Evolutionary conservation across 2,113 vertebrate genomes (phyloP), one percentile per base, ranked within the genome.

Genomic region (Murina feae): DNA sequence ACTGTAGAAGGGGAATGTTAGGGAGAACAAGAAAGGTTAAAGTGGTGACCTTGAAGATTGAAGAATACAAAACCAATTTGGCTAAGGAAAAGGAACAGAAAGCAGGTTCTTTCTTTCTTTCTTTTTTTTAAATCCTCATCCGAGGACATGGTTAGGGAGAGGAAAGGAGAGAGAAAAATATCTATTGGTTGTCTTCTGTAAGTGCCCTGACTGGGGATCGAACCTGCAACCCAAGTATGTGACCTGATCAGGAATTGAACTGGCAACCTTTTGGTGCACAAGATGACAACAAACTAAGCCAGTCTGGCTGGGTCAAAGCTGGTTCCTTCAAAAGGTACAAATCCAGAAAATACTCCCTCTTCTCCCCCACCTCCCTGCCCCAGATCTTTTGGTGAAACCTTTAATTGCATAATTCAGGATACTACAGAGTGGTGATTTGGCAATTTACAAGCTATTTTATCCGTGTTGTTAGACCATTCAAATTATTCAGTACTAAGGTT

Each of bases 401-500:
- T 76, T 90, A 83, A 90, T 89, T 87, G 35, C 23, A 63, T 21
- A 76, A 94, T 89, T 95, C 84, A 72, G 71, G 51, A 76, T 68
- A 91, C 75, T 42, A 68, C 30, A 55, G 1, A 55, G 37, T 86
- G 66, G 35, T 84, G 32, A 94, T 91, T 84, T 81, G 53, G 35
- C 44, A 96, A 84, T 84, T 89, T 94, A 86, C 1, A 88, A 94
- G 69, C 88, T 60, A 91, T 96, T 96, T 91, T 84, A 84, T 92
- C 21, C 60, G 8, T 78, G 51, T 82, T 42, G 6, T 92, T 90
- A 88, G 66, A 75, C 74, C 58, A 55, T 94, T 92, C 44, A 94
- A 28, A 85, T 89, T 68, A 85, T 66, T 95, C 42, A 65, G 42
- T 75, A 51, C 58, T 25, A 72, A 84, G 84, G 47, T 44, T 28